Percentiles rank a stretch among this genome's conserved stretches.
phyloP scores from a whole-genome alignment of 2,113 vertebrate species.

The Morone saxatilis region DNA sequence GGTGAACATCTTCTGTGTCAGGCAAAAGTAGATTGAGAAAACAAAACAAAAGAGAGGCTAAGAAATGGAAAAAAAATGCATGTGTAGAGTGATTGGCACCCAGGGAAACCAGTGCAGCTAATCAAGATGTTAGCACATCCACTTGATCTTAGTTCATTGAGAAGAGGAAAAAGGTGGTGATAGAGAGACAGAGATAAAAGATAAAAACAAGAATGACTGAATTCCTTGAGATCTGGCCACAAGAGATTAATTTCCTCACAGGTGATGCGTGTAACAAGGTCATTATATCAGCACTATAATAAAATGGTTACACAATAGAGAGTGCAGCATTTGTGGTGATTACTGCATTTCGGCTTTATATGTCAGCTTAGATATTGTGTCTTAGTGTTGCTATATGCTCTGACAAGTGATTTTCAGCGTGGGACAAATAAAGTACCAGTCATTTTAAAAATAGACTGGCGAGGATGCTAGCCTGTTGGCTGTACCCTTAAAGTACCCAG shows the following conservation, averaged over 20 bases:
- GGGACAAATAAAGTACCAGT: constrained; percentile 44
- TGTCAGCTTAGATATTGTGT: neutral
- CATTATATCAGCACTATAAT: constrained; percentile 27
- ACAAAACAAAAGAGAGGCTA: neutral
- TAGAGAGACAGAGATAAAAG: neutral
- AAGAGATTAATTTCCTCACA: constrained; percentile 13
- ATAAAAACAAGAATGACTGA: neutral
- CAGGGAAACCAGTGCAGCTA: neutral
- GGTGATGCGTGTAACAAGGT: constrained; percentile 13
- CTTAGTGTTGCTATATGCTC: constrained; percentile 4
- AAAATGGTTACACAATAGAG: constrained; percentile 1
- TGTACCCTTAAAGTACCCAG: constrained; percentile 48
- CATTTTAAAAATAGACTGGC: constrained; percentile 31
- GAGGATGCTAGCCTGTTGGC: constrained; percentile 15
- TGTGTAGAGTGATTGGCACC: constrained; percentile 6
- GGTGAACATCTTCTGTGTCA: neutral
- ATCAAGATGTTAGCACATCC: constrained; percentile 6
- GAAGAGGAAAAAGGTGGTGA: neutral
- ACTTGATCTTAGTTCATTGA: constrained; percentile 12
- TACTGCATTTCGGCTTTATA: neutral
- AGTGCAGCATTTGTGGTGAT: neutral
- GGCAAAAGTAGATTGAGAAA: constrained; percentile 5
- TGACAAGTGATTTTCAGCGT: constrained; percentile 37
- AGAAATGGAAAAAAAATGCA: neutral
- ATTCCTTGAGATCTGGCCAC: constrained; percentile 1